Evolutionary conservation across 2,888 invertebrate species (phyloP), one percentile per base, ranked within the genome.

Genomic region (Cremastinae sp.): DNA sequence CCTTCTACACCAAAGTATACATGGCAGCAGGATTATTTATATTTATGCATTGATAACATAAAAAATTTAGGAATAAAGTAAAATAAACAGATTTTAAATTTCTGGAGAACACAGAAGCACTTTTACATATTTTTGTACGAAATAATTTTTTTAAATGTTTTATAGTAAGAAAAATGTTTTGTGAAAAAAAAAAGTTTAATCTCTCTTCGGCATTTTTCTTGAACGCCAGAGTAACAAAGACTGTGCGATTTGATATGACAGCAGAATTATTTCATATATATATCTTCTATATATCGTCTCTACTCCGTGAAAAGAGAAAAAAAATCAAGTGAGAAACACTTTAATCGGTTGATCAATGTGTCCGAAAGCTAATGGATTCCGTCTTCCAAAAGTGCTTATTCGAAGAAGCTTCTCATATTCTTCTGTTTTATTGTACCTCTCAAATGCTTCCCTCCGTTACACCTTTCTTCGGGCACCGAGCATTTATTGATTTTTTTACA

Each of bases 341-440:
- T 51, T 41, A 20, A 51, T 38, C 49, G 22, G 38, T 45, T 4
- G 20, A 61, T 41, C 34, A 36, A 64, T 28, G 41, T 9, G 34
- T 51, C 20, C 64, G 36, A 20, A 43, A 51, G 49, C 51, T 64
- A 64, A 64, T 64, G 64, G 64, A 51, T 64, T 28, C 54, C 22
- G 54, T 54, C 41, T 41, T 28, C 41, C 4, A 49, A 59, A 22
- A 69, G 59, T 41, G 41, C 34, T 51, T 9, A 2, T n/a, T n/a
- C 18, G 47, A 59, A 49, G 28, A 28, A 18, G 10, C 20, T 62
- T 49, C 49, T 18, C n/a, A 51, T 53, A 20, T 14, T 64, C 51
- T 18, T 12, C 9, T 7, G 12, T 38, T 5, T 18, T 3, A n/a
- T n/a, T n/a, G n/a, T n/a, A n/a, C 8, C 12, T 8, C 9, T 62